Base-by-base conservation (phyloP, 2,888 invertebrate genomes). In the Acanthosepion lycidas region DNA sequence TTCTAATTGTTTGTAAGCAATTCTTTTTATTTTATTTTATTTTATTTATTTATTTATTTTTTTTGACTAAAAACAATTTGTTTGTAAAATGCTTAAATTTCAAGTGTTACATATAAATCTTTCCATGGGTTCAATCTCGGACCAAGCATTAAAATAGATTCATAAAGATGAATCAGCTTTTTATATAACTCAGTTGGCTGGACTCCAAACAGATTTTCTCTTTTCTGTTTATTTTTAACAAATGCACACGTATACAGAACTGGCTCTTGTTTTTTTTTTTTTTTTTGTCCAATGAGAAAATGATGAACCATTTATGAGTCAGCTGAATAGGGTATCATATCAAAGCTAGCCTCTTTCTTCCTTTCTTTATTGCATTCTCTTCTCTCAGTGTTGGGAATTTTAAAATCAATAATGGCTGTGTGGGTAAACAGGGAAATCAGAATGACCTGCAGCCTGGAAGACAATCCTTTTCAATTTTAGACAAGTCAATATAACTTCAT, bases 391-490 rank as follows among this genome's bases (percentile, higher is more conserved):
- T 78, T 78, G n/a, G 8, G n/a, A n/a, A 78, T n/a, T 78, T 78
- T 78, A 15, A 78, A 78, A 78, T 78, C 78, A 78, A 78, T 78
- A 78, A 78, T 78, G 15, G 78, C 78, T 78, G n/a, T 78, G 78
- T n/a, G 15, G 78, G n/a, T n/a, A 18, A 78, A 78, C n/a, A 78
- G 78, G 78, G 15, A 15, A n/a, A 78, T 78, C n/a, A n/a, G n/a
- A 78, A 78, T 78, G 78, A n/a, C 78, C 78, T n/a, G 78, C 78
- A 78, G 78, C n/a, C 12, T 78, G 15, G n/a, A 78, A 78, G 78
- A 78, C n/a, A 78, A 78, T 78, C 78, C n/a, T 78, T 78, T 78
- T 78, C n/a, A 78, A 78, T 78, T 78, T 33, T 33, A 78, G n/a
- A 78, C n/a, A 78, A 78, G 78, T 78, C 78, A 78, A 78, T 78